Percentiles rank a stretch among this genome's conserved stretches.
These are phyloP conservation scores for Poliocrania exsul DNA, from an alignment of 2,797 vertebrate species.

Conservation along the genomic window DNA sequence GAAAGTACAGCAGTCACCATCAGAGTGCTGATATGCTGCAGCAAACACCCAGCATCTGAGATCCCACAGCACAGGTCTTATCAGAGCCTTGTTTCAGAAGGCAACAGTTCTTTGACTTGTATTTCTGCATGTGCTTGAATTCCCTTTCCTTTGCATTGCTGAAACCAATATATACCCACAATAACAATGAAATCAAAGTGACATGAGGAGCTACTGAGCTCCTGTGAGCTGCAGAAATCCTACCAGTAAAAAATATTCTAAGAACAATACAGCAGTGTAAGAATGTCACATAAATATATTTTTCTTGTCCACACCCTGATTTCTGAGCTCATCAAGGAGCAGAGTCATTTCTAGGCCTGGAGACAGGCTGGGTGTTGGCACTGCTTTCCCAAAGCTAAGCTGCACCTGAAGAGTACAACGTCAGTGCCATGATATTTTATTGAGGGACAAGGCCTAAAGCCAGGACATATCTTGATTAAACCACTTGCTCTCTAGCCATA, in stretches of 20 bases:
- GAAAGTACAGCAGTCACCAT: not conserved
- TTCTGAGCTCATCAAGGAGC: not conserved
- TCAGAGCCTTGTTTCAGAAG: not conserved
- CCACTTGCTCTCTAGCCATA: not conserved
- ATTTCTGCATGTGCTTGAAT: not conserved
- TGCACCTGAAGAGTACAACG: not conserved
- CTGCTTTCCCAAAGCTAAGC: not conserved
- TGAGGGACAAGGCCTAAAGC: not conserved
- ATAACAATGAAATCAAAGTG: not conserved
- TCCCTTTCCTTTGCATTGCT: not conserved
- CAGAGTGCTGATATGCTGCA: not conserved
- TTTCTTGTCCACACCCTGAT: not conserved
- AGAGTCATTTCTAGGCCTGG: not conserved
- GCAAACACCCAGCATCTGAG: not conserved
- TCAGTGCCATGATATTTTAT: not conserved
- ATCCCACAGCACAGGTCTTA: not conserved
- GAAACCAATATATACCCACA: not conserved
- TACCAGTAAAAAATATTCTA: not conserved
- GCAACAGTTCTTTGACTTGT: not conserved
- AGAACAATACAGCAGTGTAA: not conserved
- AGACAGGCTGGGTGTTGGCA: not conserved
- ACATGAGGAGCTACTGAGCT: not conserved
- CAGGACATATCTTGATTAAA: not conserved
- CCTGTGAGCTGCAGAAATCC: not conserved
- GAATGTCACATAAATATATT: not conserved